phyloP scores from a whole-genome alignment of 2,797 vertebrate species.

The Agapornis canus region DNA sequence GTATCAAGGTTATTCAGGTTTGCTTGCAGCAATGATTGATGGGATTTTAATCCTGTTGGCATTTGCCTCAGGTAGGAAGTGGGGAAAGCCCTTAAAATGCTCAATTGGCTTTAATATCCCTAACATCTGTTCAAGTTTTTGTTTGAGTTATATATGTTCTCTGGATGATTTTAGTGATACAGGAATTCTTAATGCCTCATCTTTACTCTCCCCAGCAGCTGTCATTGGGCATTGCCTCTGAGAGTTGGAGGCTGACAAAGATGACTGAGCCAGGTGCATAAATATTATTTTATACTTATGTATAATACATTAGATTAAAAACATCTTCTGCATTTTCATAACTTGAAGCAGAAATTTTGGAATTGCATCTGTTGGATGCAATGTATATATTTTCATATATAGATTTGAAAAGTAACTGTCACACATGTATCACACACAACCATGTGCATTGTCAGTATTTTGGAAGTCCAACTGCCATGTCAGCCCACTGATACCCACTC shows the following conservation, averaged over 20 bases:
- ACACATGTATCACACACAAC: not conserved
- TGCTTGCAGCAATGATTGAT: slow-evolving; percentile 18
- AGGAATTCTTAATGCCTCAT: slow-evolving; percentile 39
- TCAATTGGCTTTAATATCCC: slow-evolving; percentile 20
- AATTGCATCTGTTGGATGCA: not conserved
- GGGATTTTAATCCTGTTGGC: slow-evolving; percentile 57
- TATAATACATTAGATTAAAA: slow-evolving; percentile 25
- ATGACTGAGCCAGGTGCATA: slow-evolving; percentile 44
- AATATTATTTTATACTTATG: slow-evolving; percentile 52
- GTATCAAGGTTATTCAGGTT: slow-evolving; percentile 5
- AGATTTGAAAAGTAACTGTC: not conserved
- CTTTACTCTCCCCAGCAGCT: slow-evolving; percentile 46
- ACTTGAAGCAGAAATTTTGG: not conserved
- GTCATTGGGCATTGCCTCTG: slow-evolving; percentile 48
- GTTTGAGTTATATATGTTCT: slow-evolving; percentile 33
- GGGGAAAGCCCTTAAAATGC: slow-evolving; percentile 38
- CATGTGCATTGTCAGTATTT: not conserved
- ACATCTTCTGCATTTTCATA: slow-evolving; percentile 10
- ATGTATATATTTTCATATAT: not conserved
- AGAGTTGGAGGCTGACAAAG: slow-evolving; percentile 21
- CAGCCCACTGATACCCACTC: not conserved
- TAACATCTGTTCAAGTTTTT: slow-evolving; percentile 62
- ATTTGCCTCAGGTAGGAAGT: slow-evolving; percentile 49
- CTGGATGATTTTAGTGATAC: slow-evolving; percentile 31
- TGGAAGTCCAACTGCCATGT: not conserved